phyloP scores from a whole-genome alignment of 2,113 vertebrate species.

The Typhlomys cinereus region DNA sequence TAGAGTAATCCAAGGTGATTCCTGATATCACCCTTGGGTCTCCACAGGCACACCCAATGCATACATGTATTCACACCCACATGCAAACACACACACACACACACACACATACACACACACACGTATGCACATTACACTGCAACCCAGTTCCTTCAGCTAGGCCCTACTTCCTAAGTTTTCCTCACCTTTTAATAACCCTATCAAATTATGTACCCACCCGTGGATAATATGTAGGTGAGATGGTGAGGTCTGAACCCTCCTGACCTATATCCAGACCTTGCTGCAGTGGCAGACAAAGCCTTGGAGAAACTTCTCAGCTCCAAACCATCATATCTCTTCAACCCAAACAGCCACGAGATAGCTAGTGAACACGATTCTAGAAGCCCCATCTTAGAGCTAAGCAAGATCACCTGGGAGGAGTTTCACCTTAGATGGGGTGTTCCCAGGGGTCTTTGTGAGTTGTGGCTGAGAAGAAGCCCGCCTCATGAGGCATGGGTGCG shows the following conservation, averaged over 20 bases:
- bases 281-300: not conserved
- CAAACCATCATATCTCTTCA: not conserved
- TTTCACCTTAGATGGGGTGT: not conserved
- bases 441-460: accelerated
- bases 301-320: not conserved
- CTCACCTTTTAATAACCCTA: not conserved
- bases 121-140: not conserved
- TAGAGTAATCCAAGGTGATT: no score
- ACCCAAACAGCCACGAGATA: not conserved
- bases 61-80: no score
- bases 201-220: not conserved
- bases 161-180: not conserved
- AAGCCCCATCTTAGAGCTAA: not conserved
- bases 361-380: not conserved
- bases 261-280: not conserved
- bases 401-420: not conserved
- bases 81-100: no score
- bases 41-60: no score
- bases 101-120: no score
- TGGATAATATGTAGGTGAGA: not conserved
- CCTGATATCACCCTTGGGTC: no score
- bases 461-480: not conserved
- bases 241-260: not conserved
- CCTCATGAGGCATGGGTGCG: accelerated
- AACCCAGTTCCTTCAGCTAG: not conserved